Base-by-base conservation (phyloP, 2,888 invertebrate genomes). In the Matsumyia berberina region DNA sequence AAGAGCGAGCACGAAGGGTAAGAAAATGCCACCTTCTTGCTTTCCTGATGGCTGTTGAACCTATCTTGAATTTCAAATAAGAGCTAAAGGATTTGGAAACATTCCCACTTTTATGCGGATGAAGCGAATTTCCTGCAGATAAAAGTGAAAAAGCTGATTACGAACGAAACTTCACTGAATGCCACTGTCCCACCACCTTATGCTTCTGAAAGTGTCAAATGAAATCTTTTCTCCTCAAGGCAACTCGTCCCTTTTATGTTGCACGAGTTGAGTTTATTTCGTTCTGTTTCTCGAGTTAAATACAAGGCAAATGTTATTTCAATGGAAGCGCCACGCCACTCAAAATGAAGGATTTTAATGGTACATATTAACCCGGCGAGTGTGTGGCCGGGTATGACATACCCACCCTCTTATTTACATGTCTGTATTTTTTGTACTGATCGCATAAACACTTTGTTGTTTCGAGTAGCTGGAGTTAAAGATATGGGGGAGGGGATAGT, bases 111-210 rank as follows among this genome's bases (percentile, higher is more conserved):
- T 15, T 9, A 46, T 53, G 17, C 9, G 51, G 67, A 58, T 33
- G 57, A 12, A 57, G 73, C 60, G 35, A 73, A 74, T 80, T 80
- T 67, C 80, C 73, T 73, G 60, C n/a, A 67, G 66, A 80, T 55
- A 80, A 66, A 67, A 73, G 31, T 39, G 15, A 37, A 67, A 53
- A 53, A 73, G 66, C 67, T 79, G 66, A 67, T 80, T 73, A 67
- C 58, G 60, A 53, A 60, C 51, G 44, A 74, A 51, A 80, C 24
- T 80, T 74, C 67, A 60, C 79, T 37, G 46, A 57, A 62, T 72
- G 55, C 46, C 31, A 5, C 12, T 62, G 19, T 31, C 57, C 7
- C 19, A 29, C 31, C 46, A 33, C 42, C 53, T 37, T 42, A 19
- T 19, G 44, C 46, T 60, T 35, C 29, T 60, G 39, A 60, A 69